Evolutionary conservation across 2,888 invertebrate genomes (phyloP).

Genomic region (Volucella zonaria): DNA sequence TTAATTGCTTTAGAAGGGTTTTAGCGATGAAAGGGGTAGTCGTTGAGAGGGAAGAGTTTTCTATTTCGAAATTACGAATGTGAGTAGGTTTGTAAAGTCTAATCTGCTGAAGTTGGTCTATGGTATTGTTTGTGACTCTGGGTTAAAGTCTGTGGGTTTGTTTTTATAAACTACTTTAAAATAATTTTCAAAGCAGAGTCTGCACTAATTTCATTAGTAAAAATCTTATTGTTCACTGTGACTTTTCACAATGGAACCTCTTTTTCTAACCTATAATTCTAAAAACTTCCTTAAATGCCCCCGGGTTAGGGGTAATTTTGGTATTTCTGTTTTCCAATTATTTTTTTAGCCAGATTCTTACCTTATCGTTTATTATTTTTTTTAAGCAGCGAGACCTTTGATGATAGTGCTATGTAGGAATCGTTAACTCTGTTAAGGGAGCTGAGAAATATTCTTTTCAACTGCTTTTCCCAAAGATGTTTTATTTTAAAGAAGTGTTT

Average conservation of each 20-base stretch:
- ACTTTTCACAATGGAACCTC: neutral
- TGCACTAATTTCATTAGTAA: neutral
- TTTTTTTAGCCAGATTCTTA: neutral
- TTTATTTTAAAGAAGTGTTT: neutral
- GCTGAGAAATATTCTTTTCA: neutral
- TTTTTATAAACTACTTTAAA: neutral
- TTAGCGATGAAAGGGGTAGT: neutral
- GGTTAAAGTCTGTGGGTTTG: neutral
- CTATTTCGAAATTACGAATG: neutral
- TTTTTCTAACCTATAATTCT: neutral
- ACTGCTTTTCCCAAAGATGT: neutral
- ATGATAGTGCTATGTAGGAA: neutral
- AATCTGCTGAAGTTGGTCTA: neutral
- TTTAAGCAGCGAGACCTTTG: neutral
- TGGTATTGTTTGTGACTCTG: neutral
- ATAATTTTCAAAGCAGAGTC: neutral
- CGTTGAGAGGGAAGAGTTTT: neutral
- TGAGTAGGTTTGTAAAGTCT: neutral
- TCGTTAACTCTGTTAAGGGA: no score
- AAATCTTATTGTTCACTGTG: neutral
- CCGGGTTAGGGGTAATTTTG: neutral
- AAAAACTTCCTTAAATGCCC: slow-evolving; percentile 13
- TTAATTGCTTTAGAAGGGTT: neutral
- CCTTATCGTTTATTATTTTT: slow-evolving; percentile 7
- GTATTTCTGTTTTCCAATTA: neutral